Conservation (phyloP, 2,888 invertebrate genomes). For the Hoplodrina ambigua region DNA sequence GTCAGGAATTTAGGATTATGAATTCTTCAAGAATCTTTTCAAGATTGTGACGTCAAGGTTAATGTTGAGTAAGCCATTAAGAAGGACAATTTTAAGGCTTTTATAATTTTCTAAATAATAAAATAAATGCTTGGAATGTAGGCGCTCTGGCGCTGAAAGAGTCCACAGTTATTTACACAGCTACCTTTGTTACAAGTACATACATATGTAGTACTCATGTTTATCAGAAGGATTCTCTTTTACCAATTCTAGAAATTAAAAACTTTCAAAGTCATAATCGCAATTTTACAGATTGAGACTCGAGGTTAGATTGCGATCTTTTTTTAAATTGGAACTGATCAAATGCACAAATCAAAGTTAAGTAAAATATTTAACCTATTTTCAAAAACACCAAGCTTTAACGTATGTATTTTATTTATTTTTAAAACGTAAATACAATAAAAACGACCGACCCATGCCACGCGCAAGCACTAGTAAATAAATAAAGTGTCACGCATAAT, state of each 20-base stretch:
- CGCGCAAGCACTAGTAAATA: slow-evolving; percentile 55
- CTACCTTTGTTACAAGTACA: neutral
- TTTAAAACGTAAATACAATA: slow-evolving; percentile 27
- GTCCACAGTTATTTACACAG: neutral
- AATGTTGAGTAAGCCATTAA: neutral
- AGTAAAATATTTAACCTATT: neutral
- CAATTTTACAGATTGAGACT: no score
- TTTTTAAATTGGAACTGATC: no score
- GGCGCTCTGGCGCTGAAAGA: neutral
- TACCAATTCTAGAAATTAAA: no score
- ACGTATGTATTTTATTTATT: neutral
- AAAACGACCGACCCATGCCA: slow-evolving; percentile 32
- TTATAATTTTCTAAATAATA: neutral
- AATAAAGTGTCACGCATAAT: slow-evolving; percentile 59
- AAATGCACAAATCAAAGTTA: neutral
- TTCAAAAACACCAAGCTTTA: neutral
- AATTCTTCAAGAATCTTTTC: neutral
- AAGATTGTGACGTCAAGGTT: neutral
- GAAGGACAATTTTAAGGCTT: neutral
- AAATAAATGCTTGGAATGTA: neutral
- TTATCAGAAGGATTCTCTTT: neutral
- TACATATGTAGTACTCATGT: no score
- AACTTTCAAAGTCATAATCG: no score
- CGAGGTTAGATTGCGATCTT: no score
- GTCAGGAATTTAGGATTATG: neutral